These are phyloP conservation scores for Microtus oregoni DNA, from an alignment of 2,113 vertebrate species.

Conservation along the genomic window DNA sequence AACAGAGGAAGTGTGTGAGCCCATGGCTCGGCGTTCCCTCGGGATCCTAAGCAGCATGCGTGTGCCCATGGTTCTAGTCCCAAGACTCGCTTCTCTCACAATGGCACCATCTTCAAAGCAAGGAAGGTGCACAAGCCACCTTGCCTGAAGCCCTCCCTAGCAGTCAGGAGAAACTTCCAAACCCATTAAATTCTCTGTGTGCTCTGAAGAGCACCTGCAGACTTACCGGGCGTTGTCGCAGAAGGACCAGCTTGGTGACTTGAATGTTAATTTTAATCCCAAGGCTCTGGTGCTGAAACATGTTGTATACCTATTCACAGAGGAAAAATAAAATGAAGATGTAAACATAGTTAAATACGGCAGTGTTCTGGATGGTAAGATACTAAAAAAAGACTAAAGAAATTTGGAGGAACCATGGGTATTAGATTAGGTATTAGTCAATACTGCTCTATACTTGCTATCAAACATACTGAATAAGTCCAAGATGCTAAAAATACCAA, in stretches of 20 bases:
- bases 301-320: conserved; percentile 94
- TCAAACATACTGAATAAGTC: neutral
- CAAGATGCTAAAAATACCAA: neutral
- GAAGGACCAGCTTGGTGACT: conserved; percentile 95
- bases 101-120: neutral
- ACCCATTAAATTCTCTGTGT: accelerated
- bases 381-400: neutral
- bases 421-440: neutral
- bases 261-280: conserved; percentile 94
- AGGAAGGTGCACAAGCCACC: neutral
- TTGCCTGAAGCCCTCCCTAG: neutral
- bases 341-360: neutral
- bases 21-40: neutral
- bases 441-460: neutral
- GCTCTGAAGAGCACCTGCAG: neutral
- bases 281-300: conserved; percentile 97
- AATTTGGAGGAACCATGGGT: neutral
- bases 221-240: conserved; percentile 95
- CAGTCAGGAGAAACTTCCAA: neutral
- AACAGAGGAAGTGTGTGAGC: accelerated
- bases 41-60: accelerated
- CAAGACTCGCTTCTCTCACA: accelerated
- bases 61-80: accelerated
- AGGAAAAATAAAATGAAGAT: neutral
- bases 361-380: neutral